phyloP scores from a whole-genome alignment of 2,888 invertebrate genomes.

The Malachius bipustulatus region DNA sequence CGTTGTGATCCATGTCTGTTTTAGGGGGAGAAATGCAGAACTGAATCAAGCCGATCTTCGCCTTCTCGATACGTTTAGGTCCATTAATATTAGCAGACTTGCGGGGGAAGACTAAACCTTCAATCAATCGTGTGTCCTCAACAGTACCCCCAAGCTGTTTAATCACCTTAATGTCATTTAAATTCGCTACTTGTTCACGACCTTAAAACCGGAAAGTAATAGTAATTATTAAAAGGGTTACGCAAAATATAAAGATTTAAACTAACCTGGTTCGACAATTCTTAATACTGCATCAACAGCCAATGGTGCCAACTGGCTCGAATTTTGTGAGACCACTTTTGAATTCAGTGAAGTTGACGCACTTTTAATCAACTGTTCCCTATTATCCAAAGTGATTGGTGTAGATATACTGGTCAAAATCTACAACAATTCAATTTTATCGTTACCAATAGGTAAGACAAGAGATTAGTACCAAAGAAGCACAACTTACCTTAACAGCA shows the following conservation, averaged over 20 bases:
- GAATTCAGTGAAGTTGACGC: constrained; percentile 98
- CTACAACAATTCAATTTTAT: constrained; percentile 16
- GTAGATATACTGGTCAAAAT: constrained; percentile 76
- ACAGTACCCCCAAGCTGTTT: constrained; percentile 94
- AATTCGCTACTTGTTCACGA: constrained; percentile 63
- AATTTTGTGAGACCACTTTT: constrained; percentile 98
- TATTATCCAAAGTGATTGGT: constrained; percentile 75
- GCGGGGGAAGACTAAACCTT: constrained; percentile 91
- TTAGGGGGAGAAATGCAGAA: constrained; percentile 99
- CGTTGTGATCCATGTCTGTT: constrained; percentile 97
- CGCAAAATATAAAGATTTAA: neutral
- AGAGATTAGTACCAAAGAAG: neutral
- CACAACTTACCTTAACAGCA: constrained; percentile 46
- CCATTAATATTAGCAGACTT: constrained; percentile 82
- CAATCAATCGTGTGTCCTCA: constrained; percentile 91
- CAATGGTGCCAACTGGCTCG: constrained; percentile 86
- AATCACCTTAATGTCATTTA: constrained; percentile 93
- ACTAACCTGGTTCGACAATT: constrained; percentile 52
- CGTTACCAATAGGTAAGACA: neutral
- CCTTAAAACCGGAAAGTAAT: constrained; percentile 29
- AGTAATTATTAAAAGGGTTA: neutral
- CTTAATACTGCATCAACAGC: constrained; percentile 94
- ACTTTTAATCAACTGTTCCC: constrained; percentile 78
- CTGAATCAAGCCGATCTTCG: constrained; percentile 96
- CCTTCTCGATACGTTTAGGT: constrained; percentile 89